Evolutionary conservation across 2,113 vertebrate species (phyloP).

Genomic region (Zingel zingel): DNA sequence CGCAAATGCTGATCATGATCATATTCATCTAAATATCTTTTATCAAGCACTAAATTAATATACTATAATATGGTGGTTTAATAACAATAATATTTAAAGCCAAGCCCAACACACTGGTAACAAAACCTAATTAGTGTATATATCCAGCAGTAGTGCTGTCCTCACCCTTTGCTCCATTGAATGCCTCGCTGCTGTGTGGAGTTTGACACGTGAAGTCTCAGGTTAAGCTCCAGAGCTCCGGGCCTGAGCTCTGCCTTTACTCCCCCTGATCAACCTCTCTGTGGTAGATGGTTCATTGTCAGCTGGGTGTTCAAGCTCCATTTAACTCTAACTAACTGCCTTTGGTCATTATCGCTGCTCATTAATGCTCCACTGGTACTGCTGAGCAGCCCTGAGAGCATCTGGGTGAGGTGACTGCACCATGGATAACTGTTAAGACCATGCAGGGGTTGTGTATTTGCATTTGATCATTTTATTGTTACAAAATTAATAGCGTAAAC

Average conservation of each 20-base stretch:
- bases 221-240: constrained; percentile 54
- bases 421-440: constrained; percentile 27
- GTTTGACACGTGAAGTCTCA: constrained; percentile 50
- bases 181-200: constrained; percentile 6
- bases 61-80: neutral
- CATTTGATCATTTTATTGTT: constrained; percentile 49
- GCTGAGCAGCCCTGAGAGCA: constrained; percentile 49
- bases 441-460: neutral
- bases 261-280: constrained; percentile 64
- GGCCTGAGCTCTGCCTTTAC: constrained; percentile 46
- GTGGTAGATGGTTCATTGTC: constrained; percentile 71
- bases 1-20: neutral
- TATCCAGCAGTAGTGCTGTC: neutral
- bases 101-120: neutral
- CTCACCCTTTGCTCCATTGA: constrained; percentile 38
- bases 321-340: constrained; percentile 81
- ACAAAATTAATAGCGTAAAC: constrained; percentile 42
- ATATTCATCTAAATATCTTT: neutral
- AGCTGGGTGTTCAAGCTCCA: constrained; percentile 83
- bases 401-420: constrained; percentile 57
- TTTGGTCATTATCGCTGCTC: constrained; percentile 79
- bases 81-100: neutral
- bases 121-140: constrained; percentile 32
- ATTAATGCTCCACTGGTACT: constrained; percentile 69
- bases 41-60: neutral